phyloP scores from a whole-genome alignment of 2,113 vertebrate species.

The Todiramphus saurophagus region DNA sequence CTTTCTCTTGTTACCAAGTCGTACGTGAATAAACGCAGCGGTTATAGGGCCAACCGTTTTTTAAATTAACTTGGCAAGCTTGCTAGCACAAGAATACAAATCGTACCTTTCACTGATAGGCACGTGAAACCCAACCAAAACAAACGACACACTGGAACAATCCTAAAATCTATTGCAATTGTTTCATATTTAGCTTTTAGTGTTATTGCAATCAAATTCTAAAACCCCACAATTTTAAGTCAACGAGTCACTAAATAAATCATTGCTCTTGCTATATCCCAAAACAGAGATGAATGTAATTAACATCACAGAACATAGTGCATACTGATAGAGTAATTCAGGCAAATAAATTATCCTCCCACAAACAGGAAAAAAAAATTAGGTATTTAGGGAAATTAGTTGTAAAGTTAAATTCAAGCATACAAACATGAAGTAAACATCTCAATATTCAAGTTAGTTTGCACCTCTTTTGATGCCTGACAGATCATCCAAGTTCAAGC shows the following conservation, averaged over 20 bases:
- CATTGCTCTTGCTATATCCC: background rate
- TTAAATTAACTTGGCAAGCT: background rate
- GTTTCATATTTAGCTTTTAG: background rate
- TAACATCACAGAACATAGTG: background rate
- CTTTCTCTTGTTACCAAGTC: fast-evolving
- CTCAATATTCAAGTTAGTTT: background rate
- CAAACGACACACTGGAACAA: background rate
- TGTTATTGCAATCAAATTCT: background rate
- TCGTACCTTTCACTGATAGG: fast-evolving
- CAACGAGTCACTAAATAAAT: background rate
- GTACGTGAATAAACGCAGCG: fast-evolving
- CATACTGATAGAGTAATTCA: background rate
- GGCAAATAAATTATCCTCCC: background rate
- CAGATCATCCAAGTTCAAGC: background rate
- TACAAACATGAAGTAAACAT: background rate
- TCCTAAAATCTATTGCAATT: background rate
- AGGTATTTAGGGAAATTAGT: background rate
- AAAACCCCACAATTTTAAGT: background rate
- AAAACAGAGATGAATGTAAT: background rate
- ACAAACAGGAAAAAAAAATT: background rate
- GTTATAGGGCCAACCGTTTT: fast-evolving
- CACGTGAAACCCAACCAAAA: background rate
- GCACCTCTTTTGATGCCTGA: background rate
- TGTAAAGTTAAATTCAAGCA: background rate
- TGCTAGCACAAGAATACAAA: background rate